A percentile compares a stretch with the other conserved stretches of the same genome.
Conservation (phyloP, 2,888 invertebrate genomes). For the Dicranocentrus wangi region DNA sequence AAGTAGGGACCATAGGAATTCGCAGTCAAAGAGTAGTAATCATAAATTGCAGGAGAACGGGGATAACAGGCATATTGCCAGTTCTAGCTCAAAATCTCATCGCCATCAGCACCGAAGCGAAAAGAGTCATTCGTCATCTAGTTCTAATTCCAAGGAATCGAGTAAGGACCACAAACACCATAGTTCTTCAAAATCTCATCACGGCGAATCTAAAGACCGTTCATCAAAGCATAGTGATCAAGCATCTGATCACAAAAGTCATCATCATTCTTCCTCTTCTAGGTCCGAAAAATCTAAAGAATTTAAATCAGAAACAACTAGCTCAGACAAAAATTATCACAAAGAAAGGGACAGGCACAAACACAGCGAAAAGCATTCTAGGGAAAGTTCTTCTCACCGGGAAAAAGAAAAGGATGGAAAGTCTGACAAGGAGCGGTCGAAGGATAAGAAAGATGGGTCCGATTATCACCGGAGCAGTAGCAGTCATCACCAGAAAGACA, state of each 20-base stretch:
- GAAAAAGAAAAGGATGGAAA: slow-evolving; percentile 43
- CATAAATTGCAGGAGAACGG: slow-evolving; percentile 25
- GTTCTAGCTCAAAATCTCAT: slow-evolving; percentile 20
- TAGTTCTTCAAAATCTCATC: slow-evolving; percentile 61
- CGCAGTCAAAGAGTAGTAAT: slow-evolving; percentile 12
- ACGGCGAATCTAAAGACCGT: slow-evolving; percentile 53
- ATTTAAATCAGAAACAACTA: slow-evolving; percentile 29
- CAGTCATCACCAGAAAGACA: slow-evolving; percentile 34
- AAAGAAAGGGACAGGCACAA: slow-evolving; percentile 58
- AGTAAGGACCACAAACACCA: slow-evolving; percentile 42
- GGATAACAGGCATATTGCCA: neutral
- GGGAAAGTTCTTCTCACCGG: slow-evolving; percentile 46
- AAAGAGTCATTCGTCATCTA: slow-evolving; percentile 36
- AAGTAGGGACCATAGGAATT: slow-evolving; percentile 14
- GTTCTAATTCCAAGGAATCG: slow-evolving; percentile 57
- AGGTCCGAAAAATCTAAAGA: slow-evolving; percentile 43
- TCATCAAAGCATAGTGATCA: slow-evolving; percentile 15
- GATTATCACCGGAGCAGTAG: slow-evolving; percentile 36
- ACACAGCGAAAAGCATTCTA: slow-evolving; percentile 22
- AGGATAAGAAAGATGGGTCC: slow-evolving; percentile 66
- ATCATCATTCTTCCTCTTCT: slow-evolving; percentile 33
- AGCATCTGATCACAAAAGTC: slow-evolving; percentile 44
- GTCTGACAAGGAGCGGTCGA: slow-evolving; percentile 45
- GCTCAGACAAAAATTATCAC: slow-evolving; percentile 27
- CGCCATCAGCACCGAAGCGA: slow-evolving; percentile 5